Conservation (phyloP, 2,888 invertebrate species). For the Danaus chrysippus region DNA sequence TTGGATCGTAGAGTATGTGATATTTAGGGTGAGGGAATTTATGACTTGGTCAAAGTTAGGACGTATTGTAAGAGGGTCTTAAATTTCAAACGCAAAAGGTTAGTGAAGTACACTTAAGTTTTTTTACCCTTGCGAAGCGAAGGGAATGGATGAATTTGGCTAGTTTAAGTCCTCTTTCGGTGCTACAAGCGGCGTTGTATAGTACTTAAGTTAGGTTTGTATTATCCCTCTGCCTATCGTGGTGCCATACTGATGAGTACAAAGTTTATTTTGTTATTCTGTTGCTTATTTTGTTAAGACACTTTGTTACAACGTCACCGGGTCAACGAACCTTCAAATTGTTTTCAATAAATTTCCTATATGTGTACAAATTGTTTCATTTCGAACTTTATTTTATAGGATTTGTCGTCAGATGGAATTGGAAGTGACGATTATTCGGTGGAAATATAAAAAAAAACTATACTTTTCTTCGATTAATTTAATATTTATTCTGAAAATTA, state of each 20-base stretch:
- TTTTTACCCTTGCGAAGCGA: too few species aligned
- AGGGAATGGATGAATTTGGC: too few species aligned
- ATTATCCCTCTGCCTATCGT: background rate
- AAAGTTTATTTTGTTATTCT: conserved; percentile 18
- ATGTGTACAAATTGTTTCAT: background rate
- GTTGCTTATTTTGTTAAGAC: conserved; percentile 11
- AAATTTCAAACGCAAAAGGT: too few species aligned
- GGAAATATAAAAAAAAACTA: too few species aligned
- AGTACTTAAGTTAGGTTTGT: conserved; percentile 7
- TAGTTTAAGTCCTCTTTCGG: too few species aligned
- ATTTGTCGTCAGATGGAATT: too few species aligned
- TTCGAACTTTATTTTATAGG: too few species aligned
- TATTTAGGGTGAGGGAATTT: background rate
- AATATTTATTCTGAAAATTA: too few species aligned
- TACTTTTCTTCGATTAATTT: too few species aligned
- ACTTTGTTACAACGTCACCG: conserved; percentile 10
- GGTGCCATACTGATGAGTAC: conserved; percentile 28
- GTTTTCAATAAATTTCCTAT: conserved; percentile 18
- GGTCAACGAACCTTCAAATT: conserved; percentile 2
- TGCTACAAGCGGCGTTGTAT: background rate
- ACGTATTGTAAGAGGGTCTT: background rate
- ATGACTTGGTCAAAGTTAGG: background rate
- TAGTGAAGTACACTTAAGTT: too few species aligned
- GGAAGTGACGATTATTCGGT: too few species aligned
- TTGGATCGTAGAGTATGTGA: background rate